Conservation (phyloP, 2,797 vertebrate species). For the Poecilia picta region DNA sequence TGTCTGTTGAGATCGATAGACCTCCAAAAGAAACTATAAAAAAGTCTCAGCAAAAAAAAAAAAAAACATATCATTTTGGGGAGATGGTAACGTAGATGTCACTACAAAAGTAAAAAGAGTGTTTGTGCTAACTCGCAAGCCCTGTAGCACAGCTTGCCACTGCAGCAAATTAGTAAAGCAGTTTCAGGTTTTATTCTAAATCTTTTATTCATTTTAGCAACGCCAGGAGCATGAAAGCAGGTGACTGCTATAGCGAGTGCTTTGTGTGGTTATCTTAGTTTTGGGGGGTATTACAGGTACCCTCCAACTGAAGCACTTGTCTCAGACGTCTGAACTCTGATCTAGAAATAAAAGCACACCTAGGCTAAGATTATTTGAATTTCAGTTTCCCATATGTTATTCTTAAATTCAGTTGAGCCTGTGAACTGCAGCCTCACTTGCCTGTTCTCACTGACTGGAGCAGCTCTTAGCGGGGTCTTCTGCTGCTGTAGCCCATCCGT, state of each 20-base stretch:
- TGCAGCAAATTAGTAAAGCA: neutral
- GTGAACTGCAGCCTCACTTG: neutral
- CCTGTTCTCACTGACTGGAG: neutral
- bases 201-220: neutral
- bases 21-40: neutral
- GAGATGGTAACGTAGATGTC: neutral
- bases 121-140: neutral
- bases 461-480: neutral
- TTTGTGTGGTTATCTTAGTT: neutral
- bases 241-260: neutral
- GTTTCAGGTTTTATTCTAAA: neutral
- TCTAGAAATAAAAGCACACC: neutral
- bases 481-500: neutral
- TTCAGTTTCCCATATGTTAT: neutral
- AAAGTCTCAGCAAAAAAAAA: neutral
- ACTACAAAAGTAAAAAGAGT: neutral
- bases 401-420: neutral
- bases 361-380: neutral
- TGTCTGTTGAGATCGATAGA: neutral
- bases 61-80: neutral
- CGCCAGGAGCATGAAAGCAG: too few species aligned
- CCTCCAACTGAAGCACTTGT: neutral
- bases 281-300: neutral
- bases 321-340: neutral
- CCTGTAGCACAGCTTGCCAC: neutral